Conservation (phyloP, 2,113 vertebrate genomes). For the Microtus ochrogaster region DNA sequence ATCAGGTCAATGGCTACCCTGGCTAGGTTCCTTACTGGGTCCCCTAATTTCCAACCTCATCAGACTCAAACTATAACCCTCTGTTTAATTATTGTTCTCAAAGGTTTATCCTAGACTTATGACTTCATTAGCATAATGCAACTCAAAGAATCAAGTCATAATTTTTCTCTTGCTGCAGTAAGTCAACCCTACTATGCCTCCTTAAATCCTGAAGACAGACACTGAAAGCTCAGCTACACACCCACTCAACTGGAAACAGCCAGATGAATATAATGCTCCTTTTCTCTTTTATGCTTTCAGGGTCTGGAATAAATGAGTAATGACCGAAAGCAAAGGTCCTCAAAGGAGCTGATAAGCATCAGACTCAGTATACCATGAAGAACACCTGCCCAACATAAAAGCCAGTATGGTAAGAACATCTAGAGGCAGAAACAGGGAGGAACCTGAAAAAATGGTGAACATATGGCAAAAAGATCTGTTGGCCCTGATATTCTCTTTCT, state of each 20-base stretch:
- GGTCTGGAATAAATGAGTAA: background rate
- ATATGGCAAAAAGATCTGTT: background rate
- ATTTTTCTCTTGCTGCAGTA: background rate
- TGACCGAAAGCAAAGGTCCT: background rate
- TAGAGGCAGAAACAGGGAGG: background rate
- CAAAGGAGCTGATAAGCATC: too few relatives aligned
- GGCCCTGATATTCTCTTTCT: background rate
- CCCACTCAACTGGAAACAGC: background rate
- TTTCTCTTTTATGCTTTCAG: background rate
- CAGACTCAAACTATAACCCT: background rate
- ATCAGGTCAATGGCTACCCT: background rate
- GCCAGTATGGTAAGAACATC: background rate
- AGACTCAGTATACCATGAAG: background rate
- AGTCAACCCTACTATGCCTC: too few relatives aligned
- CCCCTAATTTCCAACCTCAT: background rate
- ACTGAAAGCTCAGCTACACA: background rate
- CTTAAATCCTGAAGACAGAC: background rate
- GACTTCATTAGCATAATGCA: background rate
- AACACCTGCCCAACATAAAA: background rate
- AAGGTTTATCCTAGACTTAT: background rate
- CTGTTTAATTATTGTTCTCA: background rate
- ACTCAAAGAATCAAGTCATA: background rate
- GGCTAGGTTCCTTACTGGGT: background rate
- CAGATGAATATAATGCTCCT: background rate
- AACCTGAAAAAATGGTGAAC: background rate